A percentile compares a stretch with the other conserved stretches of the same genome.
These are phyloP conservation scores for Globodera rostochiensis DNA, from an alignment of 1,140 invertebrate species.

Conservation along the genomic window DNA sequence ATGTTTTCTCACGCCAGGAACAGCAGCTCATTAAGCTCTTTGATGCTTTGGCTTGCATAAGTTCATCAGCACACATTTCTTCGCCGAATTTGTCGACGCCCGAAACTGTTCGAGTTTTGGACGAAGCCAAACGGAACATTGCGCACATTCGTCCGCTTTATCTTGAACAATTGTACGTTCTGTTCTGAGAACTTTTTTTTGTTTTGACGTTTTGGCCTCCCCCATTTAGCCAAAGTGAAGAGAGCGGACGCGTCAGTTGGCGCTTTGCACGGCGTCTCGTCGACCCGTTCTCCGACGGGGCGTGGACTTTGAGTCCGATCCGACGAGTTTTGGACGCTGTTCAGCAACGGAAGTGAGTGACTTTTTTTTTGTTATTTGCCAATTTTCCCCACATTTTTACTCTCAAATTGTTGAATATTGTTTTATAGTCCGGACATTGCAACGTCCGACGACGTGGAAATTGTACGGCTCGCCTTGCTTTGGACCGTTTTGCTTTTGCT, in stretches of 20 bases:
- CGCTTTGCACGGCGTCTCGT: constrained; percentile 36
- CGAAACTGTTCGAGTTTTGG: constrained; percentile 28
- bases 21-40: constrained; percentile 46
- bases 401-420: not conserved
- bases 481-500: constrained; percentile 41
- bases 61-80: not conserved
- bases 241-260: constrained; percentile 16
- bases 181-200: constrained; percentile 25
- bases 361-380: not conserved
- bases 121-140: constrained; percentile 27
- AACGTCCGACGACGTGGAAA: constrained; percentile 47
- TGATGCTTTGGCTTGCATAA: constrained; percentile 35
- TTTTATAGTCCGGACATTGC: constrained; percentile 6
- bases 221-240: constrained; percentile 22
- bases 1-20: constrained; percentile 40
- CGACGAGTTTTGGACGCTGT: constrained; percentile 45
- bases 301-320: constrained; percentile 44
- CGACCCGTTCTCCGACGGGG: constrained; percentile 40
- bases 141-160: constrained; percentile 49
- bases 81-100: not conserved
- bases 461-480: constrained; percentile 42
- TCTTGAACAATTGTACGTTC: constrained; percentile 46
- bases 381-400: not conserved
- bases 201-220: not conserved
- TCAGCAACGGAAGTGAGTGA: constrained; percentile 21